These are phyloP conservation scores for Seira sanloemensis DNA, from an alignment of 2,888 invertebrate genomes.

Conservation along the genomic window DNA sequence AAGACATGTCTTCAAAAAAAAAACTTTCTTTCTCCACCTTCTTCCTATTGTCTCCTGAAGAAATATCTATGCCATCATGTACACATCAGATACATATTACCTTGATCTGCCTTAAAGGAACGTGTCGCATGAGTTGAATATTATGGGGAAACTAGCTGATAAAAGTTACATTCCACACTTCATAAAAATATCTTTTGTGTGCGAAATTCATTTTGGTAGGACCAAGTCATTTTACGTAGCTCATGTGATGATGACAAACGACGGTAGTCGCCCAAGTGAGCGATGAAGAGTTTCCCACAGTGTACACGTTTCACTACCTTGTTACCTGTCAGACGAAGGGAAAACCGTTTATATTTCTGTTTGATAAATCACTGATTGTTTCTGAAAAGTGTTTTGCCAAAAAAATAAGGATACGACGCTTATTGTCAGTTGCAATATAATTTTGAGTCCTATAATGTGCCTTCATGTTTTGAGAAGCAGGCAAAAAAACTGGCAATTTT, in stretches of 20 bases:
- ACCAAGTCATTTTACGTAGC: too few species aligned
- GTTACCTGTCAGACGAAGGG: slow-evolving; percentile 39
- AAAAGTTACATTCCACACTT: slow-evolving; percentile 22
- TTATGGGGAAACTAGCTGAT: too few species aligned
- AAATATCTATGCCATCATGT: slow-evolving; percentile 8
- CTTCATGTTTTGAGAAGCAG: too few species aligned
- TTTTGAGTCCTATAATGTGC: too few species aligned
- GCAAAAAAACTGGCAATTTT: too few species aligned
- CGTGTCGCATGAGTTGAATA: slow-evolving; percentile 37
- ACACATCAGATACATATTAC: slow-evolving; percentile 35
- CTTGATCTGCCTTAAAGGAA: slow-evolving; percentile 23
- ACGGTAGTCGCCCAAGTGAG: slow-evolving; percentile 42
- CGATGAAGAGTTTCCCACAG: slow-evolving; percentile 50
- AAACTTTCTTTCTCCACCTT: slow-evolving; percentile 17
- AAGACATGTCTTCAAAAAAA: too few species aligned
- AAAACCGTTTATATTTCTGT: slow-evolving; percentile 22
- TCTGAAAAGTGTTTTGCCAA: too few species aligned
- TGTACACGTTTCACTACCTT: slow-evolving; percentile 21
- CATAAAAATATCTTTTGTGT: too few species aligned
- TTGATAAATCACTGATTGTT: slow-evolving; percentile 42
- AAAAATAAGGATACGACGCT: too few species aligned
- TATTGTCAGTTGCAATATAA: too few species aligned
- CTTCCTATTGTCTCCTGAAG: slow-evolving; percentile 6
- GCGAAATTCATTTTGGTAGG: too few species aligned
- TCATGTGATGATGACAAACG: slow-evolving; percentile 47